These are phyloP conservation scores for Pollenia griseotomentosa DNA, from an alignment of 2,888 invertebrate genomes.

Conservation along the genomic window DNA sequence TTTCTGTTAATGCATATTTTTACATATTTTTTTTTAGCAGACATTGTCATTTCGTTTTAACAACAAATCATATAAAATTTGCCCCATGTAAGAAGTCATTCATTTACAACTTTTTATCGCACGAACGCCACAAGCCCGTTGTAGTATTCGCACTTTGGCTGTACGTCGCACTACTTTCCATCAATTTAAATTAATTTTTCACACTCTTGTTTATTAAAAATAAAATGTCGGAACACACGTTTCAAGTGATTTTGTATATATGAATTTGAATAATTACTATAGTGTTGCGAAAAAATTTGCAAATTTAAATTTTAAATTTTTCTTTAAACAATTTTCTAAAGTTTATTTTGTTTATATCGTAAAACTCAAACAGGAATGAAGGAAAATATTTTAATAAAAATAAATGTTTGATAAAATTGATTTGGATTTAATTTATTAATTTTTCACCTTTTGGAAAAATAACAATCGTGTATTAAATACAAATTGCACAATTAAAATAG, in stretches of 20 bases:
- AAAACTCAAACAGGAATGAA: background rate
- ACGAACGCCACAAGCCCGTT: conserved; percentile 13
- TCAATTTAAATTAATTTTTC: background rate
- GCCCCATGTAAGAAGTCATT: background rate
- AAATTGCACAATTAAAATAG: conserved; percentile 1
- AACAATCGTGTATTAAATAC: conserved; percentile 18
- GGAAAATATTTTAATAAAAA: background rate
- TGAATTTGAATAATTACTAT: conserved; percentile 24
- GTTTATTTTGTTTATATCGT: conserved; percentile 14
- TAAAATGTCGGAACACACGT: background rate
- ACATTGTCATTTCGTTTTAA: too few relatives aligned
- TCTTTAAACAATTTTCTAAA: background rate
- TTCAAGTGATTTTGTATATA: background rate
- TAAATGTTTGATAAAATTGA: conserved; percentile 6
- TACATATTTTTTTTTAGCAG: too few relatives aligned
- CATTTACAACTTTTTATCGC: background rate
- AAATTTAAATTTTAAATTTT: background rate
- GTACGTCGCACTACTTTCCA: background rate
- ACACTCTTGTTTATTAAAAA: conserved; percentile 7
- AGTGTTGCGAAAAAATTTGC: background rate
- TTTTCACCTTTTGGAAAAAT: conserved; percentile 17
- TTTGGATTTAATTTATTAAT: conserved; percentile 7
- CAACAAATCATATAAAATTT: too few relatives aligned
- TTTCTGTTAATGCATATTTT: too few relatives aligned
- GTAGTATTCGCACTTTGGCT: conserved; percentile 17